These are phyloP conservation scores for Halcyon smyrnensis DNA, from an alignment of 2,797 vertebrate species.

Conservation along the genomic window DNA sequence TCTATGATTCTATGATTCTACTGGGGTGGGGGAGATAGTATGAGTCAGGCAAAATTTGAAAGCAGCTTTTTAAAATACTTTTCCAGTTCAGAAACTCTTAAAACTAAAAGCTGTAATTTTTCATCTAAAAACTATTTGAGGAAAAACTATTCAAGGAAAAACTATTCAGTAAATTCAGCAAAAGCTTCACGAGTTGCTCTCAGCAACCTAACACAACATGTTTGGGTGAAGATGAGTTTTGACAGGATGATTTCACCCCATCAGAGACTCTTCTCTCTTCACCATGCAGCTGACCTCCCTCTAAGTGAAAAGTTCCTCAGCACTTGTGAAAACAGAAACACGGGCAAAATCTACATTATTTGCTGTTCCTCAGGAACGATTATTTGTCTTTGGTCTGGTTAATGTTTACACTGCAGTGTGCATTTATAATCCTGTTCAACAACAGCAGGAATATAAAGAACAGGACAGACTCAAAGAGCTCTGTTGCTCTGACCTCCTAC, in stretches of 20 bases:
- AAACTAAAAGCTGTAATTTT: background rate
- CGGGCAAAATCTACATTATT: background rate
- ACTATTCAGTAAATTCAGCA: background rate
- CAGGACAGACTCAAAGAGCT: background rate
- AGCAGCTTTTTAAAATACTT: background rate
- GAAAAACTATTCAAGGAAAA: background rate
- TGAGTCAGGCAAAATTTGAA: background rate
- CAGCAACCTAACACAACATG: background rate
- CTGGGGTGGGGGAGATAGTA: background rate
- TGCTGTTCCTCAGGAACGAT: background rate
- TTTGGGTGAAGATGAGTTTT: background rate
- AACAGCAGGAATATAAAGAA: background rate
- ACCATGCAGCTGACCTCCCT: background rate
- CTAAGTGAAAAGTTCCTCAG: background rate
- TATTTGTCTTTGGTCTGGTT: background rate
- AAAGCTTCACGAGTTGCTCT: constrained; percentile 9
- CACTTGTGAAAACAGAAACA: background rate
- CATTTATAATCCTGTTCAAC: background rate
- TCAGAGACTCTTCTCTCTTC: background rate
- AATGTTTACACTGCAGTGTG: background rate
- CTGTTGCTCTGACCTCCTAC: background rate
- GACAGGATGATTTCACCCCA: background rate
- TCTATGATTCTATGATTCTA: background rate
- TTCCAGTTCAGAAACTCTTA: background rate
- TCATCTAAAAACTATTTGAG: background rate